Evolutionary conservation across 2,113 vertebrate genomes (phyloP), one percentile per base, ranked within the genome.

Genomic region (Erpornis zantholeuca): DNA sequence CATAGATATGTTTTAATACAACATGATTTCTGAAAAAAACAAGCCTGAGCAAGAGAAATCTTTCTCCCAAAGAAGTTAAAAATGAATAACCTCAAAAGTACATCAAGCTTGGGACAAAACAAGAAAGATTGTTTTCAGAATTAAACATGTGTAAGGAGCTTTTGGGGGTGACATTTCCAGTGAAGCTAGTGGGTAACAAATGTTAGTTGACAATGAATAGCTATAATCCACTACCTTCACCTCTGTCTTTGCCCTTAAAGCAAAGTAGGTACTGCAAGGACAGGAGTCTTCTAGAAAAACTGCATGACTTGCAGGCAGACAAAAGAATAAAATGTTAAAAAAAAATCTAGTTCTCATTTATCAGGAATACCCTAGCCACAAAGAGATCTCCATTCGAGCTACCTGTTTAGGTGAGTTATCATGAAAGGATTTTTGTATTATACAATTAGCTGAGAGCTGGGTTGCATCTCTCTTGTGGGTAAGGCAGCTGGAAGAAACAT

Each of bases 301-400:
- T 33, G 12, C 4, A 1, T 15, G 7, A 42, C 15, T 63, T 61
- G 44, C 0, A 6, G 3, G 6, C 7, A 86, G 35, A 42, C 1
- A 50, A 31, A 7, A 20, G n/a, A 54, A 59, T 24, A 33, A 36
- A 33, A 54, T 5, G 12, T 17, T 44, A 44, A 27, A 23, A 31
- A 17, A 12, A 38, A 54, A 25, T 7, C 4, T 22, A 18, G 17
- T 40, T 66, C 25, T 71, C 14, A 47, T 53, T 76, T 86, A 38
- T 70, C 44, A 78, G 7, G 31, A 81, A 45, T 65, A 45, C 2
- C 28, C 52, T 82, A 72, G 31, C 14, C 29, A 64, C 4, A 22
- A 53, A 54, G 4, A 65, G 36, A 64, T 19, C 17, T 93, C 33
- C 53, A 72, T 56, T 44, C 45, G 36, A 90, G n/a, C 45, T 92